Evolutionary conservation across 2,797 vertebrate species (phyloP).

Genomic region (Takifugu ocellatus): DNA sequence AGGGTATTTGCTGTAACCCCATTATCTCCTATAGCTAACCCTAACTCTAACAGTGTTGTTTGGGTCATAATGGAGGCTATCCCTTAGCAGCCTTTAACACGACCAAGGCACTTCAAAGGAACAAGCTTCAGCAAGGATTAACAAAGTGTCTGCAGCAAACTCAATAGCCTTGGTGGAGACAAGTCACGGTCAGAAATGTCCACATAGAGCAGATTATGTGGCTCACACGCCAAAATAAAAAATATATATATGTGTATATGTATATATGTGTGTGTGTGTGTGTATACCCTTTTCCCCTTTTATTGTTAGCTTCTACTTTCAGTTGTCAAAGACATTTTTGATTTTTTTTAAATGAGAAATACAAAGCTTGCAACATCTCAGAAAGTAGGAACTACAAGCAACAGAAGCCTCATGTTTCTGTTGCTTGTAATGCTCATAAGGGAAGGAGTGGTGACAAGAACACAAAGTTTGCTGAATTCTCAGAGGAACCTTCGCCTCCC

Average conservation of each 20-base stretch:
- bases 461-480: constrained; percentile 8
- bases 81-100: not conserved
- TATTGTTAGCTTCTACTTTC: too few species aligned
- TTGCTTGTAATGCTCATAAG: not conserved
- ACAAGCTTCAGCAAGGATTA: not conserved
- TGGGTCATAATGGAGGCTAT: constrained; percentile 10
- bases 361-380: not conserved
- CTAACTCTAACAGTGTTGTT: not conserved
- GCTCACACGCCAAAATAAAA: not conserved
- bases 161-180: too few species aligned
- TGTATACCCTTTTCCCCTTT: too few species aligned
- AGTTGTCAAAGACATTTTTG: too few species aligned
- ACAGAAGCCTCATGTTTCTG: not conserved
- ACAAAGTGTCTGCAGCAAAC: too few species aligned
- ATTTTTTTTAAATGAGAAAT: too few species aligned
- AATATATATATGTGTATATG: too few species aligned
- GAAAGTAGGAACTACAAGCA: constrained; percentile 1
- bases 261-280: too few species aligned
- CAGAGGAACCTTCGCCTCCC: constrained; percentile 12
- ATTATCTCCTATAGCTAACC: too few species aligned
- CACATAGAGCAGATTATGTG: not conserved
- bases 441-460: not conserved
- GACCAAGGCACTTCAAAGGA: constrained; percentile 3
- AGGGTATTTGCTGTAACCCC: too few species aligned
- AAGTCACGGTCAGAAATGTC: not conserved